Evolutionary conservation across 2,888 invertebrate genomes (phyloP), one percentile per base, ranked within the genome.

Genomic region (Tenthredo livida): DNA sequence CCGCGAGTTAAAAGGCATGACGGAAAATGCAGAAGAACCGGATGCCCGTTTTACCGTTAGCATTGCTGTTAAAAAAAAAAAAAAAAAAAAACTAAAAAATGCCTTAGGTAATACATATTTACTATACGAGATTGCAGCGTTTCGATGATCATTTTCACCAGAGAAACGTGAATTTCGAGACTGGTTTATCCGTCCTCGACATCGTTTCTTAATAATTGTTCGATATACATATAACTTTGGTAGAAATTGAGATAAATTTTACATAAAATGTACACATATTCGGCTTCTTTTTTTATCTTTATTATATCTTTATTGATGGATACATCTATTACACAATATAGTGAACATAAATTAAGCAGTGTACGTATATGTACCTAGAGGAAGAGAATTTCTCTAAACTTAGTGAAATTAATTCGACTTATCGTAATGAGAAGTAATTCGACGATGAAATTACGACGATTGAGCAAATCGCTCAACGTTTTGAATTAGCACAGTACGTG

Each of bases 31-130:
- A 78, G 78, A 78, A 78, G 37, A 78, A 78, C 78, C 58, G 78
- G 78, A 78, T 37, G n/a, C 78, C 58, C 21, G 21, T n/a, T 78
- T 80, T 61, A 80, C 80, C 80, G 80, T 80, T 80, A 61, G 1
- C 29, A 78, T n/a, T 21, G 9, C 25, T 29, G 21, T 54, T 77
- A 10, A 25, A 50, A 47, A 77, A 50, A 47, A 77, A 77, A 50
- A 33, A 33, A 29, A 77, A 77, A 50, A 33, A 50, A 29, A 77
- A 54, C 29, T 29, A 50, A 47, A 77, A 77, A 50, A 33, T 77
- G 50, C 29, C 29, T 77, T 25, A 50, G 77, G 77, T 77, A 77
- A 67, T 67, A 67, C 15, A 4, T 65, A 29, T 67, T 33, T 29
- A 17, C 29, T 67, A 25, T 25, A 67, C 10, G 12, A 12, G 10